phyloP scores from a whole-genome alignment of 2,888 invertebrate genomes.

The Plebejus anna region DNA sequence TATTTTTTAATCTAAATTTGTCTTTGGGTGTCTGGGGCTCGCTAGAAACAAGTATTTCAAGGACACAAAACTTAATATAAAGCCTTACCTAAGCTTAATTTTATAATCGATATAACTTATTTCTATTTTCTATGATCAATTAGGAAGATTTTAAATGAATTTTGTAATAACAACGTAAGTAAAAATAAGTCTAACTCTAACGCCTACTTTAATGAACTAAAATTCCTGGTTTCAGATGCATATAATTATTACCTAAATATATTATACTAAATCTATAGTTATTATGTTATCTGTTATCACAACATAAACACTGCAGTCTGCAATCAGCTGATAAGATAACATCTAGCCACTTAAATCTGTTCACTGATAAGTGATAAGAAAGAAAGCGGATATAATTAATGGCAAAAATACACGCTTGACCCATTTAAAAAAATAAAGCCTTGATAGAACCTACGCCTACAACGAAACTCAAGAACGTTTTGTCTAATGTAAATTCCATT shows the following conservation, averaged over 20 bases:
- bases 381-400: not conserved
- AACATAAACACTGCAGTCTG: not conserved
- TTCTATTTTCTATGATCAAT: too few species aligned
- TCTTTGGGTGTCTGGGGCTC: too few species aligned
- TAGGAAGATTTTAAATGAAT: too few species aligned
- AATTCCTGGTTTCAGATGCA: not conserved
- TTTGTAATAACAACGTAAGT: too few species aligned
- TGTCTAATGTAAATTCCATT: not conserved
- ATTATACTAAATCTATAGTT: not conserved
- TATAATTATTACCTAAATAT: not conserved
- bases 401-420: not conserved
- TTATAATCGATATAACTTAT: too few species aligned
- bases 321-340: not conserved
- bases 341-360: conserved; percentile 12
- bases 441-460: not conserved
- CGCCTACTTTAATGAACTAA: too few species aligned
- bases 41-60: too few species aligned
- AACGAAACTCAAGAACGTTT: not conserved
- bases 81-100: too few species aligned
- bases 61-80: too few species aligned
- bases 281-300: not conserved
- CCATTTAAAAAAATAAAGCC: not conserved
- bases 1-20: too few species aligned
- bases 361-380: not conserved
- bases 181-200: too few species aligned